Conservation (phyloP, 2,113 vertebrate genomes). For the Cavia porcellus region DNA sequence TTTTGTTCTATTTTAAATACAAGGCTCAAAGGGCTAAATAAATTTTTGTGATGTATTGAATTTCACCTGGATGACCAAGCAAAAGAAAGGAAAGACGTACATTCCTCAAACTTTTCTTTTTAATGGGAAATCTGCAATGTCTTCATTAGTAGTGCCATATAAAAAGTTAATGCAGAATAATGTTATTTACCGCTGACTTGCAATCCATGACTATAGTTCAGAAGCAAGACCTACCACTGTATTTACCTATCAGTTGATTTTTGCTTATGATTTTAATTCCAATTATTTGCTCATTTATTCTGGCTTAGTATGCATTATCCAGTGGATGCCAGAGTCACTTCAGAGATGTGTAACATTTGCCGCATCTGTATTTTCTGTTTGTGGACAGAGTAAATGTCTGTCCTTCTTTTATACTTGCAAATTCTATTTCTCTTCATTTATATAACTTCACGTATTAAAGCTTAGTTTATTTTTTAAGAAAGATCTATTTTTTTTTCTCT, state of each 20-base stretch:
- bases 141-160: not conserved
- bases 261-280: not conserved
- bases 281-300: not conserved
- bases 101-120: not conserved
- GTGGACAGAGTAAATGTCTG: not conserved
- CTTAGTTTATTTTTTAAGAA: not conserved
- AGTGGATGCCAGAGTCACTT: not conserved
- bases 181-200: not conserved
- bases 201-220: not conserved
- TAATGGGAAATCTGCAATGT: not conserved
- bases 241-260: not conserved
- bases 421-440: not conserved
- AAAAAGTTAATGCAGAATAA: not conserved
- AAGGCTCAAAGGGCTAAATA: not conserved
- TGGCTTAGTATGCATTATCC: not conserved
- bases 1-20: conserved; percentile 7
- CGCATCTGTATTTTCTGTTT: not conserved
- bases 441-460: not conserved
- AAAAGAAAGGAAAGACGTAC: not conserved
- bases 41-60: not conserved
- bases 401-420: not conserved
- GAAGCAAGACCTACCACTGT: not conserved
- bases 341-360: not conserved
- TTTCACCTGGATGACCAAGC: not conserved
- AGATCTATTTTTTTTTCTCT: too few species aligned